These are phyloP conservation scores for Diadumene lineata DNA, from an alignment of 92 coral and sea anemone species.

Conservation along the genomic window DNA sequence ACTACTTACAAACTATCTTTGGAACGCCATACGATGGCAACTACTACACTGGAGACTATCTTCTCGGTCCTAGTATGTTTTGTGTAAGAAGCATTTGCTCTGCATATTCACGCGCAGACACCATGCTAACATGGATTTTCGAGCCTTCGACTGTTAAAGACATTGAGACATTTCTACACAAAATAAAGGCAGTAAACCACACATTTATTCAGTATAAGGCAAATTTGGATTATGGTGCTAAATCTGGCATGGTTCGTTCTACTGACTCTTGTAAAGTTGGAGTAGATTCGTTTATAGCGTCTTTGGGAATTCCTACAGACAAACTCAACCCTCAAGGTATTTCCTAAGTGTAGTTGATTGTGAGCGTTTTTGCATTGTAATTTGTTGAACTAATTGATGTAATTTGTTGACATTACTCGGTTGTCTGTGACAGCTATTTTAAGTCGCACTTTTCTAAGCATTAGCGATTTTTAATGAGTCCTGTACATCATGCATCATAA, in stretches of 20 bases:
- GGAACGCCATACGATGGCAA: slow-evolving; percentile 73
- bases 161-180: slow-evolving; percentile 38
- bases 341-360: no score
- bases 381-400: no score
- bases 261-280: slow-evolving; percentile 85
- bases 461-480: no score
- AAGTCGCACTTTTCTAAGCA: no score
- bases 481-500: no score
- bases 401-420: no score
- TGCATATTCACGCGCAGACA: slow-evolving; percentile 17
- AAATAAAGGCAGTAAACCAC: slow-evolving; percentile 52
- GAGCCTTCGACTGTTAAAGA: slow-evolving; percentile 54
- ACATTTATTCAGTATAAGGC: slow-evolving; percentile 54
- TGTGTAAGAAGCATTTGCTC: slow-evolving; percentile 66
- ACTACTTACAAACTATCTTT: slow-evolving; percentile 60
- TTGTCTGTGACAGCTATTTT: no score
- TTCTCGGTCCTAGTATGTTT: slow-evolving; percentile 75
- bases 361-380: no score
- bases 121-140: slow-evolving; percentile 8
- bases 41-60: slow-evolving; percentile 75
- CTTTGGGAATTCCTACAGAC: no score
- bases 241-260: slow-evolving; percentile 90
- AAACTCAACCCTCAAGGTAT: slow-evolving; percentile 11
- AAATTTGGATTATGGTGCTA: slow-evolving; percentile 65
- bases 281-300: no score